Conservation (phyloP, 2,797 vertebrate species). For the Gallirallus australis region DNA sequence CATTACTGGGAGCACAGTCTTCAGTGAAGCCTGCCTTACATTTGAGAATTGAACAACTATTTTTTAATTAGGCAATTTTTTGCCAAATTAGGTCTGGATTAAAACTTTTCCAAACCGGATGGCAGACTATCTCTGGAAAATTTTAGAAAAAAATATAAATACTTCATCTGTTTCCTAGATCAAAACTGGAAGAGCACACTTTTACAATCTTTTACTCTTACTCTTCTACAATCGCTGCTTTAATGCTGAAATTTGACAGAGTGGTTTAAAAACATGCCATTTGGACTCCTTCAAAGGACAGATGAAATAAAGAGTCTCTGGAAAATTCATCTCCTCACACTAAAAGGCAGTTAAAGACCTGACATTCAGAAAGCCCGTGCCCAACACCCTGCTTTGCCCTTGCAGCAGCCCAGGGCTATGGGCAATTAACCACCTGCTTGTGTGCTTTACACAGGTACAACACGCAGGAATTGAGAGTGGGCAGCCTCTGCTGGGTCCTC, state of each 20-base stretch:
- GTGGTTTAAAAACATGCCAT: background rate
- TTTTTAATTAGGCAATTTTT: background rate
- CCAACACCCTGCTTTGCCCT: background rate
- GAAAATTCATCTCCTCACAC: background rate
- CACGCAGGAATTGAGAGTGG: rapidly evolving
- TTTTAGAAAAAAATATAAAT: background rate
- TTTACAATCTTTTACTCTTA: background rate
- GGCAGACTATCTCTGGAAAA: background rate
- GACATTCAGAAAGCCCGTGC: background rate
- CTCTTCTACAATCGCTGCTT: background rate
- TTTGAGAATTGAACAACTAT: background rate
- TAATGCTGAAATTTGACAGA: background rate
- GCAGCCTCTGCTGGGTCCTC: background rate
- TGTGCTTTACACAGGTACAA: background rate
- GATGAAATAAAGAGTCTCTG: background rate
- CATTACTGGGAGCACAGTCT: background rate
- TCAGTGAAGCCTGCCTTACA: background rate
- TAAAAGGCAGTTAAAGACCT: background rate
- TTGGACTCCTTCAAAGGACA: background rate
- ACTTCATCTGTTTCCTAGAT: background rate
- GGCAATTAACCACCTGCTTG: rapidly evolving
- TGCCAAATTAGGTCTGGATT: conserved; percentile 8
- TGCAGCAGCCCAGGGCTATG: background rate
- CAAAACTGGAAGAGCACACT: background rate
- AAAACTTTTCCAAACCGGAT: conserved; percentile 18